Evolutionary conservation across 2,113 vertebrate genomes (phyloP).

Genomic region (Rhynchopsitta pachyrhyncha): DNA sequence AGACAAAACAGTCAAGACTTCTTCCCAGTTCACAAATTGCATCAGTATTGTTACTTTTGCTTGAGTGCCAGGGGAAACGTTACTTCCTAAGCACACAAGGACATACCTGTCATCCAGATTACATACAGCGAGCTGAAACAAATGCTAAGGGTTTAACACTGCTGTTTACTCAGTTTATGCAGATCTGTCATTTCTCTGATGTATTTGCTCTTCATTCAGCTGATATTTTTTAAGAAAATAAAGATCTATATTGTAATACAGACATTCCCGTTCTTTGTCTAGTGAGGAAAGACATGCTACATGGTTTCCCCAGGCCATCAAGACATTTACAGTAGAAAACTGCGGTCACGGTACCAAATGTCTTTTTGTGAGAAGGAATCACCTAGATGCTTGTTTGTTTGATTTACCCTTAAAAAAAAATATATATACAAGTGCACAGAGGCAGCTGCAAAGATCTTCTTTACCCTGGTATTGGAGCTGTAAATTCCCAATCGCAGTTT

Average conservation of each 20-base stretch:
- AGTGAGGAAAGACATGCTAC: not conserved
- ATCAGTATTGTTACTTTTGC: not conserved
- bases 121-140: not conserved
- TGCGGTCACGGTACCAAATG: not conserved
- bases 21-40: not conserved
- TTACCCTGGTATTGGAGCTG: not conserved
- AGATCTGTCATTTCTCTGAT: not conserved
- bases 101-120: not conserved
- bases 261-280: not conserved
- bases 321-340: not conserved
- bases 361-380: not conserved
- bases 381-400: not conserved
- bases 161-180: not conserved
- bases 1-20: slow-evolving; percentile 51
- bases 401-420: not conserved
- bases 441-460: not conserved
- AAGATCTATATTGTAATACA: not conserved
- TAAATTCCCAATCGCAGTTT: not conserved
- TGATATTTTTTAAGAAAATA: not conserved
- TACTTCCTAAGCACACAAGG: not conserved
- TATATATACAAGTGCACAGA: not conserved
- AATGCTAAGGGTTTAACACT: not conserved
- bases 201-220: not conserved
- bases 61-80: not conserved
- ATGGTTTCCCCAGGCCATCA: not conserved